Evolutionary conservation across 2,888 invertebrate species (phyloP).

Genomic region (Sympetrum striolatum): DNA sequence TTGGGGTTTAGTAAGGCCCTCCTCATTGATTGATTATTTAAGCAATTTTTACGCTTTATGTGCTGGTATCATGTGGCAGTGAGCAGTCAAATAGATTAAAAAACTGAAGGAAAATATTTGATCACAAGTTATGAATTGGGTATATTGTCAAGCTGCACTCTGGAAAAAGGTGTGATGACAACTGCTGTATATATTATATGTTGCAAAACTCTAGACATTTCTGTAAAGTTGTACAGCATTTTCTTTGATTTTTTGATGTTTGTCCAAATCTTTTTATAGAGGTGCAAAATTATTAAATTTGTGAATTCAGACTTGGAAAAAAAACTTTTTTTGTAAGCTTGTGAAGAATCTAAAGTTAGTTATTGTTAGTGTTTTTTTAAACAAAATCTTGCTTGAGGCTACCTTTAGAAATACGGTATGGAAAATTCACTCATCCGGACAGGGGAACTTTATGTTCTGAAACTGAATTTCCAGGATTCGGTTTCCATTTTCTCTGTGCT

Average conservation of each 20-base stretch:
- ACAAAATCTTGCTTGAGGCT: neutral
- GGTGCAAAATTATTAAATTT: constrained; percentile 26
- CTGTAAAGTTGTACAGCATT: constrained; percentile 41
- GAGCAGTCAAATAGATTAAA: constrained; percentile 6
- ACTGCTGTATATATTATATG: constrained; percentile 34
- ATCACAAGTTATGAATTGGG: constrained; percentile 32
- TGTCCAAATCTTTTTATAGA: neutral
- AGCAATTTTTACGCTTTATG: constrained; percentile 25
- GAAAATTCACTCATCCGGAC: neutral
- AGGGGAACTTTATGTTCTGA: neutral
- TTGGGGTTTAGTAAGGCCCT: neutral
- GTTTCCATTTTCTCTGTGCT: constrained; percentile 19
- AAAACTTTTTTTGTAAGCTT: neutral
- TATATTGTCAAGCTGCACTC: neutral
- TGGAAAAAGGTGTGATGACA: neutral
- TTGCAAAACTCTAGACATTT: constrained; percentile 12
- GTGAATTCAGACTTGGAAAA: neutral
- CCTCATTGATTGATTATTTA: neutral
- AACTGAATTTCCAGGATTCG: constrained; percentile 19
- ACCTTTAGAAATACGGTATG: neutral
- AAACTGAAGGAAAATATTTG: constrained; percentile 7
- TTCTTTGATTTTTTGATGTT: constrained; percentile 12
- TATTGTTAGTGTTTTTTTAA: constrained; percentile 19
- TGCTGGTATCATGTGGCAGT: neutral
- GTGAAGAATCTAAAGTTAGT: neutral